phyloP scores from a whole-genome alignment of 1,140 invertebrate species.

The Helicoverpa armigera region DNA sequence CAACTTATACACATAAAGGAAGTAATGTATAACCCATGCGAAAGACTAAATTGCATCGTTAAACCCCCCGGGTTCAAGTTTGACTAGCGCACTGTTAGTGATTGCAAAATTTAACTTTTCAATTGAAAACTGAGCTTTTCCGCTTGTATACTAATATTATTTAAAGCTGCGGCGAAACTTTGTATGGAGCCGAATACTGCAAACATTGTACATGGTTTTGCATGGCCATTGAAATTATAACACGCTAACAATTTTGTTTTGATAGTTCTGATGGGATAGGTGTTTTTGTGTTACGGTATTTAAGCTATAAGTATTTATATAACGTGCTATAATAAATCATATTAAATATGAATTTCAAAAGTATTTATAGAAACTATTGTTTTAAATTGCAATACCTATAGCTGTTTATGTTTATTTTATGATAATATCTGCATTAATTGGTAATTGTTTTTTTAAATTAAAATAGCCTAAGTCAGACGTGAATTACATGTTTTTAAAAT shows the following conservation, averaged over 20 bases:
- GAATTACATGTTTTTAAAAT: background rate
- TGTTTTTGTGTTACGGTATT: too few relatives aligned
- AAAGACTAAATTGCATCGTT: constrained; percentile 29
- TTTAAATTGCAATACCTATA: too few relatives aligned
- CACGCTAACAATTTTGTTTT: background rate
- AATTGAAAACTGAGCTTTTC: constrained; percentile 37
- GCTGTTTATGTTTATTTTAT: too few relatives aligned
- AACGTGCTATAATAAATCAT: too few relatives aligned
- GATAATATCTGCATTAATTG: too few relatives aligned
- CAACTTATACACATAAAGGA: background rate
- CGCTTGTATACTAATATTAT: constrained; percentile 31
- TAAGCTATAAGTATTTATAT: too few relatives aligned
- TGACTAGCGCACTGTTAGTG: constrained; percentile 30
- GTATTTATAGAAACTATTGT: too few relatives aligned
- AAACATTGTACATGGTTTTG: constrained; percentile 1
- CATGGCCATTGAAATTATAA: background rate
- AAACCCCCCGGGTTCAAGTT: constrained; percentile 22
- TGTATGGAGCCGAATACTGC: background rate
- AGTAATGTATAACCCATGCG: background rate
- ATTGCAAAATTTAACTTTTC: constrained; percentile 40
- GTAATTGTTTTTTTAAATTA: too few relatives aligned
- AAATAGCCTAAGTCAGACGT: too few relatives aligned
- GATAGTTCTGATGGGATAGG: too few relatives aligned
- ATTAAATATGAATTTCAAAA: too few relatives aligned
- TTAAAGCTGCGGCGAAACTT: constrained; percentile 22